phyloP scores from a whole-genome alignment of 1,140 invertebrate genomes.

The Drosophila sp. region DNA sequence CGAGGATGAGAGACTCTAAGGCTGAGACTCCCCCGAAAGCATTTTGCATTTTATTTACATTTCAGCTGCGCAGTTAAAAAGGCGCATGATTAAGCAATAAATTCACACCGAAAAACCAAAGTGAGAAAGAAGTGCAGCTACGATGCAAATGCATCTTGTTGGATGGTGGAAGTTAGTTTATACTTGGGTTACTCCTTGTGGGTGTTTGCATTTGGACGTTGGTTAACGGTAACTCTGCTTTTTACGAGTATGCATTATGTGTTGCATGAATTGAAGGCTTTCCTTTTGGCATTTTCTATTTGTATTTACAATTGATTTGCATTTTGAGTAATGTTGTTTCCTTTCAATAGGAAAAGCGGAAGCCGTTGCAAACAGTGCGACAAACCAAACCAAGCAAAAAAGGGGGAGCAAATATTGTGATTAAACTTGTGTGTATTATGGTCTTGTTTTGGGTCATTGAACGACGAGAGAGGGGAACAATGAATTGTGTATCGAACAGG shows the following conservation, averaged over 20 bases:
- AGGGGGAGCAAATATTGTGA: slow-evolving; percentile 35
- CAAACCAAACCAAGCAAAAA: slow-evolving; percentile 9
- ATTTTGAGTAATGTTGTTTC: slow-evolving; percentile 39
- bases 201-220: slow-evolving; percentile 37
- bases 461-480: background rate
- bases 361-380: slow-evolving; percentile 30
- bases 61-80: slow-evolving; percentile 52
- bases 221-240: slow-evolving; percentile 28
- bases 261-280: slow-evolving; percentile 9
- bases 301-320: slow-evolving; percentile 61
- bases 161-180: too few species aligned
- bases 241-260: background rate
- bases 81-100: slow-evolving; percentile 75
- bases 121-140: slow-evolving; percentile 7
- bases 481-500: background rate
- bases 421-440: slow-evolving; percentile 8
- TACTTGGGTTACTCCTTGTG: slow-evolving; percentile 35
- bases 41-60: slow-evolving; percentile 66
- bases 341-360: slow-evolving; percentile 45
- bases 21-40: slow-evolving; percentile 11
- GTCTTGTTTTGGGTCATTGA: slow-evolving; percentile 24
- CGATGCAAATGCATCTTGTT: background rate
- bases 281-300: slow-evolving; percentile 37
- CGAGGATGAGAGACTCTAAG: background rate
- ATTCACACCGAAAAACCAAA: slow-evolving; percentile 60